phyloP scores from a whole-genome alignment of 2,888 invertebrate species.

The Girardia tigrina region DNA sequence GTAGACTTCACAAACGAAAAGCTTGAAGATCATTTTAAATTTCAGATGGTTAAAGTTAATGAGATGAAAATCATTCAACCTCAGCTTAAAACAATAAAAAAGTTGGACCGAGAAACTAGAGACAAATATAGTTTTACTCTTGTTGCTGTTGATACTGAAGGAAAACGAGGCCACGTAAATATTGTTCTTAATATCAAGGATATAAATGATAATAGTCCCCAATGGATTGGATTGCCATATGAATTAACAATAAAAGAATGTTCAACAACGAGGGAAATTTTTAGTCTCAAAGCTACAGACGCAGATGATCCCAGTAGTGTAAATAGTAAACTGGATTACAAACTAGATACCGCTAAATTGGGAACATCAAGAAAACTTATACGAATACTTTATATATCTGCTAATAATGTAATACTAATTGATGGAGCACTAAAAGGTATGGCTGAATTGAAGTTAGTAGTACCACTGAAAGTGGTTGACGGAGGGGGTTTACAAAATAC shows the following conservation, averaged over 20 bases:
- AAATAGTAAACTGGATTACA: not conserved
- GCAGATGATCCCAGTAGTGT: not conserved
- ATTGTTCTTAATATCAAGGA: not conserved
- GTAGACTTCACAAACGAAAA: not conserved
- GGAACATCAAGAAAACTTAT: not conserved
- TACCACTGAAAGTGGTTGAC: not conserved
- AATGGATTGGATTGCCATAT: not conserved
- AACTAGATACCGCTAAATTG: not conserved
- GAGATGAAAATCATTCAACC: not conserved
- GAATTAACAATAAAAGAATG: not conserved
- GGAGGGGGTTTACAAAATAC: not conserved
- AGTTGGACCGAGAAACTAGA: not conserved
- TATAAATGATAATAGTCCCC: not conserved
- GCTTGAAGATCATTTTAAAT: not conserved
- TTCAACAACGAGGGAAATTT: not conserved
- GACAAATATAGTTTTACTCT: not conserved
- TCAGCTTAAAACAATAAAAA: not conserved
- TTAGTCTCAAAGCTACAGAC: not conserved
- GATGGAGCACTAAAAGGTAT: not conserved
- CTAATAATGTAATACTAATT: not conserved
- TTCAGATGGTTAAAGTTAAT: not conserved
- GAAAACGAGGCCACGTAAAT: not conserved
- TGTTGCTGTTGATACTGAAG: not conserved
- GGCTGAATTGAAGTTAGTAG: not conserved
- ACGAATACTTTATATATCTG: not conserved